Base-by-base conservation (phyloP, 2,888 invertebrate genomes). In the Dolomedes plantarius region DNA sequence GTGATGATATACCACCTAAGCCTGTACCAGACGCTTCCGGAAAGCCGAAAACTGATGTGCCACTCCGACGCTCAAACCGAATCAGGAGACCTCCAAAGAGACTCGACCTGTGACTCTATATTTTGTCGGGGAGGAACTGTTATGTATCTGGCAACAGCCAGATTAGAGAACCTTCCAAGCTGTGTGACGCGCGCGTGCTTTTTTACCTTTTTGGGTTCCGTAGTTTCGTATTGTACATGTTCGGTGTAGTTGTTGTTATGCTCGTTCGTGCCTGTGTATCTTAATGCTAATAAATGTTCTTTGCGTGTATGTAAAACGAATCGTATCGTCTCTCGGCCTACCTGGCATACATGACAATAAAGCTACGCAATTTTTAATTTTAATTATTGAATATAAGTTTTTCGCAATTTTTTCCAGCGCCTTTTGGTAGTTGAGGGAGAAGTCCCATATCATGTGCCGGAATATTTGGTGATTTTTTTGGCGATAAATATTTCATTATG, bases 301-400 rank as follows among this genome's bases (percentile, higher is more conserved):
- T 73, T 73, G 73, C 73, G 73, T 74, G 74, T 74, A 74, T 74
- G 74, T 74, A 74, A 74, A 74, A 74, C 74, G 64, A 74, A 74
- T 74, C 64, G 62, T 64, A 74, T 74, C 74, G 74, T 74, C 74
- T 74, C 74, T 74, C 74, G 62, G 74, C 64, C 74, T 74, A 74
- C 64, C 74, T 74, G 74, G 36, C 74, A 74, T 74, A 74, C 74
- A 74, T 74, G 74, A 74, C 64, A 74, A n/a, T n/a, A n/a, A n/a
- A n/a, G n/a, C n/a, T n/a, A n/a, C n/a, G n/a, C n/a, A n/a, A n/a
- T n/a, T n/a, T n/a, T n/a, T n/a, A n/a, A n/a, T n/a, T n/a, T n/a
- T n/a, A n/a, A n/a, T n/a, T n/a, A n/a, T n/a, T n/a, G n/a, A n/a
- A n/a, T n/a, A n/a, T n/a, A n/a, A n/a, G n/a, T n/a, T n/a, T n/a